Evolutionary conservation across 2,797 vertebrate genomes (phyloP), one percentile per base, ranked within the genome.

Genomic region (Benthosema pterotum): DNA sequence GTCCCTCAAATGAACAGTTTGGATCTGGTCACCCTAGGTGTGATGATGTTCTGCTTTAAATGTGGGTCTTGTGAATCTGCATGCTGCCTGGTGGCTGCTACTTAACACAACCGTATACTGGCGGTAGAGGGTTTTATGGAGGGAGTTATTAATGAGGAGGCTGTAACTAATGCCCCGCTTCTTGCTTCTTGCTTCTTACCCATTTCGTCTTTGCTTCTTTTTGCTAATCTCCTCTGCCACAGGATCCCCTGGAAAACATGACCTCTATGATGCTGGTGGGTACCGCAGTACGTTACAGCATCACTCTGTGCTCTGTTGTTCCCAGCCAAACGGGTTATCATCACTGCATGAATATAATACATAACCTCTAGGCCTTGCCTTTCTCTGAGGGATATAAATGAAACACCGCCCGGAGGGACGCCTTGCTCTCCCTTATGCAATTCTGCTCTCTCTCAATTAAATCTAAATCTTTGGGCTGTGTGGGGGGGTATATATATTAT

Each of bases 181-280:
- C 62, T n/a, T 25, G 22, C 22, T 25, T 25, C 22, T n/a, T 85
- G 54, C 49, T 11, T 43, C 79, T 66, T 46, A 57, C 68, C 32
- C 32, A 8, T 67, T 60, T 0, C 69, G 52, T 61, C 61, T 15
- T 63, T 54, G 14, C 65, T 47, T n/a, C n/a, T n/a, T n/a, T n/a
- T 63, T 38, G 64, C 81, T 89, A 80, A 87, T 67, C 62, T 76
- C 47, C 38, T 60, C 53, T 53, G 79, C 63, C 46, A 78, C 84
- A 88, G 90, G 90, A 87, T 88, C 88, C 72, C 84, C 88, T 17
- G 86, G 87, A 54, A 89, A 87, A 77, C 86, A 84, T 52, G 82
- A 86, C 76, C 77, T 87, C 62, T 87, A 76, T 79, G 80, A 80
- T 58, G 72, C 67, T 32, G 87, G 86, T 91, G 88, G 79, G 88